Evolutionary conservation across 2,113 vertebrate genomes (phyloP), one percentile per base, ranked within the genome.

Genomic region (Hirundichthys speculiger): DNA sequence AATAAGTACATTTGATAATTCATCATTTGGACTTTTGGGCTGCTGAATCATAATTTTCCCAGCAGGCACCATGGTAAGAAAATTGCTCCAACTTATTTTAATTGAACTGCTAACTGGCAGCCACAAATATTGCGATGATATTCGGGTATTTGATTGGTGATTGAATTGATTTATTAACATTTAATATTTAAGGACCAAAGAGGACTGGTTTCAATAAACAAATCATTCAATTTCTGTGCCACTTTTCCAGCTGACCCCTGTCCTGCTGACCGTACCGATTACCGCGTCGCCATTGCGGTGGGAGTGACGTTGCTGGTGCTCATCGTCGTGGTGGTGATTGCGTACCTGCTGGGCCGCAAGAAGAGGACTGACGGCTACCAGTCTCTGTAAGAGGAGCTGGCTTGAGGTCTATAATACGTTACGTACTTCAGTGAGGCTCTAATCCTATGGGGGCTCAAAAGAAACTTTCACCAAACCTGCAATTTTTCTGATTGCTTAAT

Each of bases 241-340:
- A 5, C 21, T 20, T 56, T 69, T 75, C 13, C 88, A 94, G 94
- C 72, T 34, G 89, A 93, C 27, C 0, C 5, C 0, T 91, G 95
- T 79, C 18, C 77, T 0, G 86, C 82, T 0, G 90, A 91, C 64
- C 21, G 50, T 13, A 70, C 54, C 0, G 61, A 88, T 61, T 88
- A 92, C 67, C 38, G 70, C 0, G 77, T 95, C 30, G 93, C 94
- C 48, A 91, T 96, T 2, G 89, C 86, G 0, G 92, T 96, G 5
- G 94, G 92, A 0, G 52, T 96, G 13, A 75, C 92, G 1, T 83
- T 94, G 3, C 65, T 93, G 13, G 63, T 94, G 62, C 93, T 96
- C 58, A 90, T 96, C 12, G 0, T 91, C 42, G 70, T 95, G 1
- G 93, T 95, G 59, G 41, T 96, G 4, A 14, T 93, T 8, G 92